phyloP scores from a whole-genome alignment of 2,888 invertebrate genomes.

The Heteropelma amictum region DNA sequence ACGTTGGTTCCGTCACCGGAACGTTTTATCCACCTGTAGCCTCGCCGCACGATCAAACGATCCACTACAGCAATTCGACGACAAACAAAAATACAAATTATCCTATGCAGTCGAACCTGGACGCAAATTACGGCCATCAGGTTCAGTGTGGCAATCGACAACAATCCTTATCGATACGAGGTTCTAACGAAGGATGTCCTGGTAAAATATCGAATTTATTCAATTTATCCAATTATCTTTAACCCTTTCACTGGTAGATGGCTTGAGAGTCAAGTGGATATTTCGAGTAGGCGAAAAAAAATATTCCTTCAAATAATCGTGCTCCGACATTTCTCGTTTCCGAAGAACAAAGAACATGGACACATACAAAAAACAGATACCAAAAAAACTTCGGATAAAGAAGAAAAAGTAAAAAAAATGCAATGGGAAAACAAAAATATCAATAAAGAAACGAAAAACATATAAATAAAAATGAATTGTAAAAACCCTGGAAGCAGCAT shows the following conservation, averaged over 20 bases:
- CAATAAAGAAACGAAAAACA: too few species aligned
- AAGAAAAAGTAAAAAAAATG: too few species aligned
- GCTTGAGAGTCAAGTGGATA: too few species aligned
- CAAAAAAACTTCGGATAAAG: too few species aligned
- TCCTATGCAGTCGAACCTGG: conserved; percentile 71
- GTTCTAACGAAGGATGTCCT: conserved; percentile 73
- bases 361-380: not conserved
- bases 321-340: not conserved
- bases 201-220: conserved; percentile 62
- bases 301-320: not conserved
- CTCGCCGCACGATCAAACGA: conserved; percentile 87
- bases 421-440: too few species aligned
- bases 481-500: too few species aligned
- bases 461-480: too few species aligned
- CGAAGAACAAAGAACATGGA: not conserved
- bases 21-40: conserved; percentile 94
- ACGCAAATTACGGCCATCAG: conserved; percentile 70
- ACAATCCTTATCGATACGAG: conserved; percentile 76
- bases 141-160: conserved; percentile 72
- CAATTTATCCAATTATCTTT: not conserved
- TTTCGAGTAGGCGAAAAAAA: too few species aligned
- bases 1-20: conserved; percentile 91
- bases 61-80: conserved; percentile 76
- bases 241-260: not conserved
- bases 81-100: conserved; percentile 70